Percentiles rank a stretch among this genome's conserved stretches.
These are phyloP conservation scores for Melanotaenia boesemani DNA, from an alignment of 2,797 vertebrate genomes.

Conservation along the genomic window DNA sequence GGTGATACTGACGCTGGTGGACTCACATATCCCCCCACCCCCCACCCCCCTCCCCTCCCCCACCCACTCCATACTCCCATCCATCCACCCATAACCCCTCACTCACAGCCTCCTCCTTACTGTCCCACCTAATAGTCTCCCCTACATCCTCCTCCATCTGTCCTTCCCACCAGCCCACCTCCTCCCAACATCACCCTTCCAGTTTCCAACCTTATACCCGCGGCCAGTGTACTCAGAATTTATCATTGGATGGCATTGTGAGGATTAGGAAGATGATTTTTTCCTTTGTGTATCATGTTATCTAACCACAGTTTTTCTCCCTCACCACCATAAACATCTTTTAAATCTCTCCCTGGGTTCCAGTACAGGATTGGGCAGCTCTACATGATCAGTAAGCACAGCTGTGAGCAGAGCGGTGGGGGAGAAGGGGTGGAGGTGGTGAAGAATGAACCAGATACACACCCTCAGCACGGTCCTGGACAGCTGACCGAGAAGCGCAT, in stretches of 20 bases:
- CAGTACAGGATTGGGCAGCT: conserved; percentile 88
- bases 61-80: too few relatives aligned
- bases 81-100: too few relatives aligned
- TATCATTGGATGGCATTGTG: conserved; percentile 13
- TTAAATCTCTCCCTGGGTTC: conserved; percentile 28
- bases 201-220: too few relatives aligned
- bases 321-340: conserved; percentile 17
- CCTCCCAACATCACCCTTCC: too few relatives aligned
- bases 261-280: conserved; percentile 8
- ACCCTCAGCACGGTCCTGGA: conserved; percentile 81
- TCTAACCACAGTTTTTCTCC: conserved; percentile 20
- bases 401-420: conserved; percentile 84
- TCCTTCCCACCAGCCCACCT: too few relatives aligned
- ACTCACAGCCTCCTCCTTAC: too few relatives aligned
- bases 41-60: too few relatives aligned
- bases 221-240: neutral
- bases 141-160: too few relatives aligned
- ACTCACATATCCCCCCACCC: too few relatives aligned
- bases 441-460: conserved; percentile 79
- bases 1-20: too few relatives aligned
- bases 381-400: conserved; percentile 91
- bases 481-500: conserved; percentile 87
- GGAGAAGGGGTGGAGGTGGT: conserved; percentile 88
- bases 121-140: too few relatives aligned
- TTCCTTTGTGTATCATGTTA: conserved; percentile 19